Conservation (phyloP, 2,113 vertebrate genomes). For the Alaudala cheleensis region DNA sequence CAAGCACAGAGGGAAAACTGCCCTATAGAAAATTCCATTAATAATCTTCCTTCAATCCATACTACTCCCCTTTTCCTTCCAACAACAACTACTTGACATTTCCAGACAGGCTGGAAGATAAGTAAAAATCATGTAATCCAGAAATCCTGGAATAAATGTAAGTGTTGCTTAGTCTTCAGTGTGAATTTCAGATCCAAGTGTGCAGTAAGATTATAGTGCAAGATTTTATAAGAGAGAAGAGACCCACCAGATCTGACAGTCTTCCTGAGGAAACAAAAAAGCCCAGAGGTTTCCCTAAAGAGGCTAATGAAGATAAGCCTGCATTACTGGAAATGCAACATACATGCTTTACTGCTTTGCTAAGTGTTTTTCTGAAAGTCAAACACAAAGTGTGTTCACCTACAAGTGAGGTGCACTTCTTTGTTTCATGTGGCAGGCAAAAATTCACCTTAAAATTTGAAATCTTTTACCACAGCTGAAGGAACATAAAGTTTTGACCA, state of each 20-base stretch:
- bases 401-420: neutral
- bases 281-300: neutral
- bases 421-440: fast-evolving
- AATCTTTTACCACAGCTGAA: neutral
- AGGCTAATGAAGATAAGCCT: neutral
- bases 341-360: neutral
- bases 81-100: neutral
- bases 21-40: neutral
- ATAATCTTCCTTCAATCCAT: neutral
- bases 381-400: neutral
- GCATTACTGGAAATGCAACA: neutral
- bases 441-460: neutral
- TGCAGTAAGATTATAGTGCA: neutral
- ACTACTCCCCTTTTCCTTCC: neutral
- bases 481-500: neutral
- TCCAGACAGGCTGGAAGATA: neutral
- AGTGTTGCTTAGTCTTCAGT: neutral
- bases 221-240: neutral
- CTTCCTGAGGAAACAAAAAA: neutral
- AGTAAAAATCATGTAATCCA: neutral
- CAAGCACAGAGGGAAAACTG: neutral
- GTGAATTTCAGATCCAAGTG: neutral
- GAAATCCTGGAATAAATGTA: neutral
- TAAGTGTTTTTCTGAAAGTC: neutral
- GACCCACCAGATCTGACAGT: neutral